Conservation (phyloP, 2,797 vertebrate genomes). For the Enteromius trimaculatus region DNA sequence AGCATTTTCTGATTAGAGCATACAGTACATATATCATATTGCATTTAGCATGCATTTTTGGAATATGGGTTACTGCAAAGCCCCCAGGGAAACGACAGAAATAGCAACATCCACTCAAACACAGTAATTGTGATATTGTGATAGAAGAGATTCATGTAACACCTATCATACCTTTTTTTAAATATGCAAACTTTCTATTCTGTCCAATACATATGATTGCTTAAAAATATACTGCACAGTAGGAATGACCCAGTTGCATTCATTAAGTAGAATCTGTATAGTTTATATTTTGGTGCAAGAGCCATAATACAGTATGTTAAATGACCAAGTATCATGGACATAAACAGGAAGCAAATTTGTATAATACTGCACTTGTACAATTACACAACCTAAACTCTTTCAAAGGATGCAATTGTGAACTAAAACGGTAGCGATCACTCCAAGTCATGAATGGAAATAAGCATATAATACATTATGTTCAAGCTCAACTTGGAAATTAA, state of each 20-base stretch:
- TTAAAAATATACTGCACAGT: neutral
- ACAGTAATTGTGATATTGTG: neutral
- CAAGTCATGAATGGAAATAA: neutral
- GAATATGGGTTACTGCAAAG: neutral
- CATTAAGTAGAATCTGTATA: neutral
- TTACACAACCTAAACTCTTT: conserved; percentile 9
- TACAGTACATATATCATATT: too few species aligned
- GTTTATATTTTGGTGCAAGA: conserved; percentile 12
- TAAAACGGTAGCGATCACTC: neutral
- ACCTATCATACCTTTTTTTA: neutral
- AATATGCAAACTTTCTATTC: neutral
- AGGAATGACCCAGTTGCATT: conserved; percentile 27
- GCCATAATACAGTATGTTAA: neutral
- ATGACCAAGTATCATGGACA: neutral
- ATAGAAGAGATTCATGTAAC: neutral
- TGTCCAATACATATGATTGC: neutral
- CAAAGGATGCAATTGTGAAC: neutral
- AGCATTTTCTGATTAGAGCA: neutral
- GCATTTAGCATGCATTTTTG: too few species aligned
- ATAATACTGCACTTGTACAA: neutral
- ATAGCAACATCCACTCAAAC: neutral
- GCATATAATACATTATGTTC: conserved; percentile 65
- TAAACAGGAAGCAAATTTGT: neutral
- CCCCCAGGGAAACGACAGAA: neutral
- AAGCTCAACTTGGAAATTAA: conserved; percentile 56